Evolutionary conservation across 2,797 vertebrate species (phyloP).

Genomic region (Notolepis coatsorum): DNA sequence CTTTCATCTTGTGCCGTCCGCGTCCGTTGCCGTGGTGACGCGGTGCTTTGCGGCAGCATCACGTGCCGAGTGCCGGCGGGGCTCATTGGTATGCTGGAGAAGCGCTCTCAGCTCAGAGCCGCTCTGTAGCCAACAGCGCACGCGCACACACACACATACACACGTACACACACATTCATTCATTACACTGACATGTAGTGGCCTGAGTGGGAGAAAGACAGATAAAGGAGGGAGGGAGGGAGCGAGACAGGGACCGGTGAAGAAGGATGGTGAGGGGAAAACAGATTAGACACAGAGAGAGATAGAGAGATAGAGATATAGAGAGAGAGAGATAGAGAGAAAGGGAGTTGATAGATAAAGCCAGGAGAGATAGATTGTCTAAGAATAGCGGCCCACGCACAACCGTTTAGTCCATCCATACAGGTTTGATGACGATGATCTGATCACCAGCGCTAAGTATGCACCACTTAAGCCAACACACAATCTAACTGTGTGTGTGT

Average conservation of each 20-base stretch:
- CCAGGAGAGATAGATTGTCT: constrained; percentile 20
- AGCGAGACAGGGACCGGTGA: constrained; percentile 11
- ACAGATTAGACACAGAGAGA: not conserved
- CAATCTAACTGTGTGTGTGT: not conserved
- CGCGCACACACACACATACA: constrained; percentile 7
- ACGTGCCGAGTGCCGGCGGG: constrained; percentile 38
- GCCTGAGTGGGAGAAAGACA: constrained; percentile 3
- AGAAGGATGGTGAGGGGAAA: constrained; percentile 14
- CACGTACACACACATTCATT: constrained; percentile 24
- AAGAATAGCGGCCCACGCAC: constrained; percentile 48
- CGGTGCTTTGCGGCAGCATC: constrained; percentile 57
- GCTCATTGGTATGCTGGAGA: constrained; percentile 64
- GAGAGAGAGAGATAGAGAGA: constrained; percentile 6
- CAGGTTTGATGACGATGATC: constrained; percentile 40
- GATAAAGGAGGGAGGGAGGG: constrained; percentile 8
- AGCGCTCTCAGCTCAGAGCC: constrained; percentile 14
- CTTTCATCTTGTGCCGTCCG: constrained; percentile 47
- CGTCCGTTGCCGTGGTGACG: constrained; percentile 64
- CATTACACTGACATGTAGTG: not conserved
- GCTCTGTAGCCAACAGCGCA: not conserved
- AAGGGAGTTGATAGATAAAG: constrained; percentile 6
- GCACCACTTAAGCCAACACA: not conserved
- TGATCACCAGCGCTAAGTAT: constrained; percentile 31
- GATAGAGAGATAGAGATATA: not conserved
- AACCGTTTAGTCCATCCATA: constrained; percentile 20